These are phyloP conservation scores for Acipenser ruthenus DNA, from an alignment of 2,797 vertebrate species.

Conservation along the genomic window DNA sequence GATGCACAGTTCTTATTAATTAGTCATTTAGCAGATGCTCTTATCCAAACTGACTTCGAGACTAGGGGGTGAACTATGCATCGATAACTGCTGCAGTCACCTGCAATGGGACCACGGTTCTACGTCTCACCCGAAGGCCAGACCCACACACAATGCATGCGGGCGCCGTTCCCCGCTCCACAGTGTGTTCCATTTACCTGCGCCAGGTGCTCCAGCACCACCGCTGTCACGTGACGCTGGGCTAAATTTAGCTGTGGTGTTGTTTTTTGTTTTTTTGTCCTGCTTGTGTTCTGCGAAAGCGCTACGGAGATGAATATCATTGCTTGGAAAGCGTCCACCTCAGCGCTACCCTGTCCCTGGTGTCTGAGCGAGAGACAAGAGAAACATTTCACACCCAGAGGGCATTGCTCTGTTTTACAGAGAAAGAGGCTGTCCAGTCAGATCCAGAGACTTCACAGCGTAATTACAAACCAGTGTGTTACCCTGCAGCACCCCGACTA, in stretches of 20 bases:
- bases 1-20: no score
- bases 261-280: not conserved
- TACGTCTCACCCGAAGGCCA: no score
- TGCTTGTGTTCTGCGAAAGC: slow-evolving; percentile 28
- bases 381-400: slow-evolving; percentile 1
- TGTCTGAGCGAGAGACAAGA: not conserved
- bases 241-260: slow-evolving; percentile 26
- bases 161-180: no score
- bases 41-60: no score
- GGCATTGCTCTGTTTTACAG: not conserved
- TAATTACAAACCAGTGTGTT: not conserved
- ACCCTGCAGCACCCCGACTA: not conserved
- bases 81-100: no score
- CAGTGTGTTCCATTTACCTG: slow-evolving; percentile 13
- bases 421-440: no score
- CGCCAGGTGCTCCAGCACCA: slow-evolving; percentile 29
- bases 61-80: no score
- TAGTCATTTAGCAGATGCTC: no score
- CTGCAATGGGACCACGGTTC: not conserved
- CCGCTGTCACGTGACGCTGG: slow-evolving; percentile 33
- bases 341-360: slow-evolving; percentile 5
- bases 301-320: slow-evolving; percentile 15
- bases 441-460: not conserved
- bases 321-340: slow-evolving; percentile 18
- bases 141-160: not conserved